Conservation (phyloP, 2,888 invertebrate species). For the Drosophila kambysellisi region DNA sequence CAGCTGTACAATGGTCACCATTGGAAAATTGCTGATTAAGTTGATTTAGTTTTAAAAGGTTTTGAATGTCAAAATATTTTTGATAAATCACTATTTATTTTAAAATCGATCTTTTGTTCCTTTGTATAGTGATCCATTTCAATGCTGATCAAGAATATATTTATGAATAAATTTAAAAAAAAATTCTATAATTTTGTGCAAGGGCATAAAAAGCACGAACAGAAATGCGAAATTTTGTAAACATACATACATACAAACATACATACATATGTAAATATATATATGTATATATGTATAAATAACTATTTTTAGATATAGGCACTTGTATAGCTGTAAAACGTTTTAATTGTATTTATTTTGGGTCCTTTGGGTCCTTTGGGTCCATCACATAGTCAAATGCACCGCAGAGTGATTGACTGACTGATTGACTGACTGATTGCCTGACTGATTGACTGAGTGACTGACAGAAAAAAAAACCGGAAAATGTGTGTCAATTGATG, state of each 20-base stretch:
- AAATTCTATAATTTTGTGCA: not conserved
- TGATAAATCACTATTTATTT: not conserved
- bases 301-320: not conserved
- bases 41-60: not conserved
- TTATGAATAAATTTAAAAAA: too few species aligned
- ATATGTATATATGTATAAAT: not conserved
- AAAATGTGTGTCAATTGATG: not conserved
- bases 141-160: not conserved
- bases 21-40: too few species aligned
- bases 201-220: not conserved
- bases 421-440: slow-evolving; percentile 1
- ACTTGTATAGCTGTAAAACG: slow-evolving; percentile 16
- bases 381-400: slow-evolving; percentile 48
- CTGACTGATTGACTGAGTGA: not conserved
- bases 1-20: not conserved
- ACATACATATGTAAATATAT: not conserved
- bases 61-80: not conserved
- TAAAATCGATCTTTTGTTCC: not conserved
- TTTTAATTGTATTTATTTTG: slow-evolving; percentile 58
- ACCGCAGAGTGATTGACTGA: slow-evolving; percentile 17
- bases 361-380: slow-evolving; percentile 34
- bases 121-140: not conserved
- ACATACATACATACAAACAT: too few species aligned
- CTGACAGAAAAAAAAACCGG: not conserved
- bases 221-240: not conserved